Conservation (phyloP, 1,140 invertebrate genomes). For the Brachionus rotundiformis region DNA sequence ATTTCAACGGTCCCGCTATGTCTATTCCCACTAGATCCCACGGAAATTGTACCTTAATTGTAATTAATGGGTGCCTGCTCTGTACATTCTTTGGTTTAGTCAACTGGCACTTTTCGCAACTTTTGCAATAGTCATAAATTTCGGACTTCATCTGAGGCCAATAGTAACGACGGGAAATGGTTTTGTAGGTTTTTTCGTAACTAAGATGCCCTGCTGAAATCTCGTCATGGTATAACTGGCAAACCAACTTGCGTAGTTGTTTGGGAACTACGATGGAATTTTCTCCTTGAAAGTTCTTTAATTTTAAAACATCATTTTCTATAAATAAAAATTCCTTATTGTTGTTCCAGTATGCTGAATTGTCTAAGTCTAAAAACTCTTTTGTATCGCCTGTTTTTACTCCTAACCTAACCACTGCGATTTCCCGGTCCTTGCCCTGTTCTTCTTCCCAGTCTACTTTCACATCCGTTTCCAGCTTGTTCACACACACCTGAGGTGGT, state of each 20-base stretch:
- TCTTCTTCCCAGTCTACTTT: slow-evolving; percentile 1
- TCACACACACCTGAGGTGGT: not conserved
- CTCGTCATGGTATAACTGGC: not conserved
- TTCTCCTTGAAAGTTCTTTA: not conserved
- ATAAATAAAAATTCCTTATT: slow-evolving; percentile 13
- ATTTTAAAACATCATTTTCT: slow-evolving; percentile 20
- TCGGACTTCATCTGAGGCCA: not conserved
- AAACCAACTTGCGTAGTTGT: not conserved
- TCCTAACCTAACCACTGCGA: not conserved
- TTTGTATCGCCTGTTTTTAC: slow-evolving; percentile 18
- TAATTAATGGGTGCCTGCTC: not conserved
- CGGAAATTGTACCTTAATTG: not conserved
- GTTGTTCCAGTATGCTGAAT: not conserved
- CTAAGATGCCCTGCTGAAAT: slow-evolving; percentile 9
- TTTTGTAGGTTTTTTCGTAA: not conserved
- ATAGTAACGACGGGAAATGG: not conserved
- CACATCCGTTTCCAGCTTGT: not conserved
- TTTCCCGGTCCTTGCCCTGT: not conserved
- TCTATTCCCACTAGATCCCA: slow-evolving; percentile 54
- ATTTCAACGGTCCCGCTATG: slow-evolving; percentile 56
- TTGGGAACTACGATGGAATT: slow-evolving; percentile 26
- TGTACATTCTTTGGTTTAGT: not conserved
- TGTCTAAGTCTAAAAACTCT: not conserved
- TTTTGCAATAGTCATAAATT: not conserved
- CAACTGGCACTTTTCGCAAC: not conserved